Base-by-base conservation (phyloP, 2,797 vertebrate genomes). In the Malacoraja senta region DNA sequence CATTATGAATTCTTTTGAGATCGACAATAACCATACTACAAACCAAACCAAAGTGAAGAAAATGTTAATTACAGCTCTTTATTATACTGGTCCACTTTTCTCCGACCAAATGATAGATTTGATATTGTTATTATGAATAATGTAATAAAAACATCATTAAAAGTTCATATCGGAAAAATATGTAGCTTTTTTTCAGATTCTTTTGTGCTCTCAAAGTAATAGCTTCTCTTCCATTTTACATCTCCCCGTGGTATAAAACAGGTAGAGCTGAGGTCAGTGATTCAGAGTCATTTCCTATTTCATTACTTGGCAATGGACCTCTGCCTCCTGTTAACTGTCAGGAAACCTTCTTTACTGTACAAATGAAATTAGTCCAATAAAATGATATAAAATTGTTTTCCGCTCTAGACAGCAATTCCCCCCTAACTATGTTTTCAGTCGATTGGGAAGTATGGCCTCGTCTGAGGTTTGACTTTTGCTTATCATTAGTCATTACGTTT, bases 1-100 rank as follows among this genome's bases (percentile, higher is more conserved):
- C 90, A 76, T 76, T 72, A 74, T 92, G 71, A 92, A 76, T 76
- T 74, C 90, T 76, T 76, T 58, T 44, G 90, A 76, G 71, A 92
- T 72, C 68, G 26, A 26, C 38, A 76, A 15, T 76, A 76, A 92
- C 68, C 24, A 44, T 72, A 74, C 35, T 53, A 17, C 13, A 35
- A 92, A 68, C 68, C 38, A 53, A 76, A 8, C n/a, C n/a, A 35
- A 35, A 92, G 38, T 17, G 8, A 90, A 63, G n/a, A 90, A n/a
- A 90, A 32, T 44, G 72, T 92, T 58, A 92, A 72, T 76, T 92
- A 71, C 71, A 92, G 32, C 32, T 21, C n/a, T 35, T 88, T 53
- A 58, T 8, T n/a, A 76, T 29, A 92, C 90, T 21, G 53, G 7
- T 24, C 71, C 26, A 53, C 38, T 38, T 91, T 90, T 71, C 35